These are phyloP conservation scores for Pammene aurita DNA, from an alignment of 2,888 invertebrate species.

Conservation along the genomic window DNA sequence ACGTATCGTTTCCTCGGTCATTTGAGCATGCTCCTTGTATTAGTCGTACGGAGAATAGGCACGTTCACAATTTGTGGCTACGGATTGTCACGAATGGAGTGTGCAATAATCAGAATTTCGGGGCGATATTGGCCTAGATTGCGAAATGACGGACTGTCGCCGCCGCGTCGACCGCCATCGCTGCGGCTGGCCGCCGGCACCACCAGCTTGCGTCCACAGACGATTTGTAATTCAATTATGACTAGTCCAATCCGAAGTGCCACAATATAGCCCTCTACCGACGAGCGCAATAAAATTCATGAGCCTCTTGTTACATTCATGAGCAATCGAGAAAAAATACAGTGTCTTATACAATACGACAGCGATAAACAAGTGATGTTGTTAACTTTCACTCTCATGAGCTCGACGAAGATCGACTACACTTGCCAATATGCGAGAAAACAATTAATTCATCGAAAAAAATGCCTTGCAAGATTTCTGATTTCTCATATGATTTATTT, in stretches of 20 bases:
- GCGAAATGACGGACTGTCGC: slow-evolving; percentile 49
- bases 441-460: too few species aligned
- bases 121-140: slow-evolving; percentile 56
- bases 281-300: slow-evolving; percentile 62
- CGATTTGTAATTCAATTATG: slow-evolving; percentile 64
- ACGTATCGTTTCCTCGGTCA: slow-evolving; percentile 24
- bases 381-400: slow-evolving; percentile 24
- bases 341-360: slow-evolving; percentile 47
- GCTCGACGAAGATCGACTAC: slow-evolving; percentile 15
- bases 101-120: slow-evolving; percentile 62
- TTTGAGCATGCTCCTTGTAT: slow-evolving; percentile 52
- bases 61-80: slow-evolving; percentile 67
- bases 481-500: too few species aligned
- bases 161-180: slow-evolving; percentile 30
- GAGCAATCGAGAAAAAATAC: slow-evolving; percentile 59
- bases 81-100: slow-evolving; percentile 64
- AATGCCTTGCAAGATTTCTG: too few species aligned
- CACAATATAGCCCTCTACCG: slow-evolving; percentile 51
- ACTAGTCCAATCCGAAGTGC: slow-evolving; percentile 52
- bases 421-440: too few species aligned
- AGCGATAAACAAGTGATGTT: slow-evolving; percentile 50
- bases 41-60: slow-evolving; percentile 55
- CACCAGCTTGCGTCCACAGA: slow-evolving; percentile 33
- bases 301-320: slow-evolving; percentile 63
- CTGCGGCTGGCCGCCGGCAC: slow-evolving; percentile 31